Percentiles rank a stretch among this genome's conserved stretches.
These are phyloP conservation scores for Oligia strigilis DNA, from an alignment of 2,888 invertebrate species.

Conservation along the genomic window DNA sequence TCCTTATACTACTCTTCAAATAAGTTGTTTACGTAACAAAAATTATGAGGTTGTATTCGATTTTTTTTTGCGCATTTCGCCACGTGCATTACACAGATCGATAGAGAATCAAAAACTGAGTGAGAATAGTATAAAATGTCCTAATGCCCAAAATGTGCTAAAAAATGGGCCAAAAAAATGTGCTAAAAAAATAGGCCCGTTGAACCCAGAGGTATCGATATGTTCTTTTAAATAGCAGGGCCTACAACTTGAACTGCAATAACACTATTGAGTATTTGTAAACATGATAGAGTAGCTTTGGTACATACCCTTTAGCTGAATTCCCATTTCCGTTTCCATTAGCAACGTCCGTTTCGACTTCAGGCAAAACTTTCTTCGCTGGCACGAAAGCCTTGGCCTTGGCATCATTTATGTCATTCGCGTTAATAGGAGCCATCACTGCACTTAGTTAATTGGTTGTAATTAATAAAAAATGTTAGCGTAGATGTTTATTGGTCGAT, in stretches of 20 bases:
- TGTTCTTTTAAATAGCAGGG: background rate
- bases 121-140: too few relatives aligned
- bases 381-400: slow-evolving; percentile 78
- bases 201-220: too few relatives aligned
- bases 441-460: slow-evolving; percentile 69
- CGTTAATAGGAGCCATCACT: slow-evolving; percentile 88
- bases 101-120: too few relatives aligned
- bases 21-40: too few relatives aligned
- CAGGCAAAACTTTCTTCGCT: slow-evolving; percentile 82
- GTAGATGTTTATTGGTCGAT: slow-evolving; percentile 77
- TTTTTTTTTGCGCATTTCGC: too few relatives aligned
- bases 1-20: too few relatives aligned
- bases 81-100: too few relatives aligned
- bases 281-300: slow-evolving; percentile 17
- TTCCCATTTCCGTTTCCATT: slow-evolving; percentile 74
- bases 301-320: slow-evolving; percentile 74
- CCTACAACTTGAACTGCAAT: slow-evolving; percentile 22
- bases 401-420: slow-evolving; percentile 78
- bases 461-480: slow-evolving; percentile 60
- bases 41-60: too few relatives aligned
- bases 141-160: too few relatives aligned
- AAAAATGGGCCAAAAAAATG: too few relatives aligned
- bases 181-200: too few relatives aligned
- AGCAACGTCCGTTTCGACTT: slow-evolving; percentile 83
- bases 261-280: slow-evolving; percentile 26